Evolutionary conservation across 2,113 vertebrate genomes (phyloP), one percentile per base, ranked within the genome.

Genomic region (Machaerirhynchus nigripectus): DNA sequence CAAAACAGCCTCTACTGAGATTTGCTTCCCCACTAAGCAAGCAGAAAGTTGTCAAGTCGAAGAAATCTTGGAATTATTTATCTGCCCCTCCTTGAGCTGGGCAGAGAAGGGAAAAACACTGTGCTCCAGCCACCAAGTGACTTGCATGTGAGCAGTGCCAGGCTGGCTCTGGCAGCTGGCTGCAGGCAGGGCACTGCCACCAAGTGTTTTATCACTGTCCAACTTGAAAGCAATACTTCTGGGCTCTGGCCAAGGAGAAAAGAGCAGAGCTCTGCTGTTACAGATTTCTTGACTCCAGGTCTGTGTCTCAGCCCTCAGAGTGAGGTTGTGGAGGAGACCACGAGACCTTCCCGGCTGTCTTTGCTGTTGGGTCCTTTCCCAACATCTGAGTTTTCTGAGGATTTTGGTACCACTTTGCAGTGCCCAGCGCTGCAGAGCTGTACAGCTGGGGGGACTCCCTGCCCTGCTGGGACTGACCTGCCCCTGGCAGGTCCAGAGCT

Each of bases 161-260:
- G 87, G 84, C 89, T 87, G 92, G 77, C 73, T 70, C 61, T 42
- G 89, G 95, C 95, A 67, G 87, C 57, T 71, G 91, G 86, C 96
- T 64, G 89, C 57, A 40, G 92, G 88, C 86, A 90, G 11, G 87
- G 84, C 22, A 26, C 85, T 93, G 93, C 91, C 90, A 90, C 75
- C 23, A 8, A 84, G 90, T 19, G 59, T 84, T 95, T 96, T 69
- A 81, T 96, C 96, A 71, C 70, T 74, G 93, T 68, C 83, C 92
- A 83, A 30, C 84, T 59, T 60, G 89, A 93, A 91, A 95, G 78
- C 81, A 90, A 81, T 37, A 26, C 93, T 90, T 49, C 2, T 92
- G 91, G 88, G 35, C 63, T 44, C 22, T 37, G 63, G 61, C 89
- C 95, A 96, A 87, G 63, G 67, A 79, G 82, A 63, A 84, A 28